Conservation (phyloP, 2,888 invertebrate species). For the Ypsolopha sequella region DNA sequence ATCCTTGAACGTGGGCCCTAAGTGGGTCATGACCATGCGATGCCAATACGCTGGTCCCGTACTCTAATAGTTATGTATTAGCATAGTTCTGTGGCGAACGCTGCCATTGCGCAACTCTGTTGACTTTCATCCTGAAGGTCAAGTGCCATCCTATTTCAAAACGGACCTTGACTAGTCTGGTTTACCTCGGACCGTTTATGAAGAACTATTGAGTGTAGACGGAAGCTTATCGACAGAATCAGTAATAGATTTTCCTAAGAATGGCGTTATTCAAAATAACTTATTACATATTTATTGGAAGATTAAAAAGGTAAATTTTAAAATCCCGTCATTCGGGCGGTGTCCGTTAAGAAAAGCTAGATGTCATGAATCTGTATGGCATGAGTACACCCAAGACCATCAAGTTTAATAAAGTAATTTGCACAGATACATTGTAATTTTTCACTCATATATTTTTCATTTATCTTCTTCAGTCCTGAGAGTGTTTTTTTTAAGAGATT, state of each 20-base stretch:
- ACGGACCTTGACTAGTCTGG: conserved; percentile 62
- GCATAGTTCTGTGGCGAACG: conserved; percentile 46
- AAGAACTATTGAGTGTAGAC: conserved; percentile 46
- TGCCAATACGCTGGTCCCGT: conserved; percentile 52
- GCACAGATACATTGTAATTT: too few relatives aligned
- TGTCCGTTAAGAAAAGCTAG: too few relatives aligned
- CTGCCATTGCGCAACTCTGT: conserved; percentile 60
- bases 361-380: too few relatives aligned
- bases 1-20: conserved; percentile 59
- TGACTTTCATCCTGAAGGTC: conserved; percentile 71
- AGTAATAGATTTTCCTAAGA: conserved; percentile 14
- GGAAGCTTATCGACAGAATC: conserved; percentile 58
- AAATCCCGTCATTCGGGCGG: too few relatives aligned
- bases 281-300: too few relatives aligned
- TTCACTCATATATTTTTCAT: too few relatives aligned
- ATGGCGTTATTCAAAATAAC: too few relatives aligned
- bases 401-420: too few relatives aligned
- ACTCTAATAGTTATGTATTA: conserved; percentile 45
- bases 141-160: conserved; percentile 70
- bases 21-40: conserved; percentile 63
- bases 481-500: too few relatives aligned
- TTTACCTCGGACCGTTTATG: conserved; percentile 52
- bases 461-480: too few relatives aligned
- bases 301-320: too few relatives aligned
- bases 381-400: too few relatives aligned